A percentile compares a stretch with the other conserved stretches of the same genome.
These are phyloP conservation scores for Heterodera filipjevi DNA, from an alignment of 2,888 invertebrate species.

Conservation along the genomic window DNA sequence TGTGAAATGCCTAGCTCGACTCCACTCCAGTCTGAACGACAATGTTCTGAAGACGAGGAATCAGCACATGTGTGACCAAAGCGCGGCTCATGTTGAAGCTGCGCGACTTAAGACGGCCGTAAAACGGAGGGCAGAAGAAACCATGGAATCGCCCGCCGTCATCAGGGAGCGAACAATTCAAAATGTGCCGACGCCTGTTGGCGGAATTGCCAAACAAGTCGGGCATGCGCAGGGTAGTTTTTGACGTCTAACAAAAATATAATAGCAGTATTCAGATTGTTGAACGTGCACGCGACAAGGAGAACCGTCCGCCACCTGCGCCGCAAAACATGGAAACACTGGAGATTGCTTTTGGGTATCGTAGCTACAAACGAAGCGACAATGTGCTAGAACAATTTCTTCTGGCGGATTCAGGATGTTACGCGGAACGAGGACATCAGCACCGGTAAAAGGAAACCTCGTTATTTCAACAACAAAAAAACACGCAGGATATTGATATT, in stretches of 20 bases:
- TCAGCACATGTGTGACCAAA: not conserved
- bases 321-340: too few species aligned
- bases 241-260: not conserved
- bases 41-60: not conserved
- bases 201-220: conserved; percentile 9
- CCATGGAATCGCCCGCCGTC: conserved; percentile 4
- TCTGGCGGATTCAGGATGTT: too few species aligned
- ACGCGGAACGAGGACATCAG: too few species aligned
- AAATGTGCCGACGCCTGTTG: conserved; percentile 8
- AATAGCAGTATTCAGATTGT: not conserved
- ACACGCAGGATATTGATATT: too few species aligned
- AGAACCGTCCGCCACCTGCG: not conserved
- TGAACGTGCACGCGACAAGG: not conserved
- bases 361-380: too few species aligned
- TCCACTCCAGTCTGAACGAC: not conserved
- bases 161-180: not conserved
- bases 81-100: not conserved
- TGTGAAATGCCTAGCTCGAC: too few species aligned
- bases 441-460: too few species aligned
- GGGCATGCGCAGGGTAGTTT: conserved; percentile 6
- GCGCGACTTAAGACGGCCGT: not conserved
- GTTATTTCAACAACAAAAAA: too few species aligned
- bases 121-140: not conserved
- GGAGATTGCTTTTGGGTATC: too few species aligned
- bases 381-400: too few species aligned